Evolutionary conservation across 2,113 vertebrate genomes (phyloP).

Genomic region (Marmota flaviventris): DNA sequence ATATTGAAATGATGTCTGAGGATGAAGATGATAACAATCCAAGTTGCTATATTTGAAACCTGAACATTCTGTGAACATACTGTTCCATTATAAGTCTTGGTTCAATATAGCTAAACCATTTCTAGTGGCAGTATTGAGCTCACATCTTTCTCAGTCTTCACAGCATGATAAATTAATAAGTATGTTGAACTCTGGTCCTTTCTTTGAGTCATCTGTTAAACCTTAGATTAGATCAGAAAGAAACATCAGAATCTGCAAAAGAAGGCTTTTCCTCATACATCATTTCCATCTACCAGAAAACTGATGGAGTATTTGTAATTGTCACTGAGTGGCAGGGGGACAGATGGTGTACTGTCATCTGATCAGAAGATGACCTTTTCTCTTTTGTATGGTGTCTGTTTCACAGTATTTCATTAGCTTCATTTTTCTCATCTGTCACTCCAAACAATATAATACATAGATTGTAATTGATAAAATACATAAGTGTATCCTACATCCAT

Average conservation of each 20-base stretch:
- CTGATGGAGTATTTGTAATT: constrained; percentile 50
- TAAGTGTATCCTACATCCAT: not conserved
- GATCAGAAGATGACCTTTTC: constrained; percentile 61
- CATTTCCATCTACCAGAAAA: constrained; percentile 45
- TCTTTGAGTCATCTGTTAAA: constrained; percentile 70
- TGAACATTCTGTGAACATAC: constrained; percentile 80
- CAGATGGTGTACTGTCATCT: constrained; percentile 62
- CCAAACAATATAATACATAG: not conserved
- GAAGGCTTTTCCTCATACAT: constrained; percentile 66
- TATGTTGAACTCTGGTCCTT: constrained; percentile 77
- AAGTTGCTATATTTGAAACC: constrained; percentile 68
- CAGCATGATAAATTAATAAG: constrained; percentile 71
- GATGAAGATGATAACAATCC: constrained; percentile 70
- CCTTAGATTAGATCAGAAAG: constrained; percentile 73
- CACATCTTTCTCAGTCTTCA: constrained; percentile 38
- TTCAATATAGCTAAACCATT: not conserved
- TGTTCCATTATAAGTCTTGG: not conserved
- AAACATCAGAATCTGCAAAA: constrained; percentile 57
- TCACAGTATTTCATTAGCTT: constrained; percentile 57
- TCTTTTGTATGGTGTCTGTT: not conserved
- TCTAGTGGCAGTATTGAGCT: constrained; percentile 10
- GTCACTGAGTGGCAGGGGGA: constrained; percentile 28
- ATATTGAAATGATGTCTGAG: constrained; percentile 64
- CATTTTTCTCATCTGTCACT: constrained; percentile 56
- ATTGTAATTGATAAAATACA: constrained; percentile 31